These are phyloP conservation scores for Hiodon tergisus DNA, from an alignment of 2,113 vertebrate genomes.

Conservation along the genomic window DNA sequence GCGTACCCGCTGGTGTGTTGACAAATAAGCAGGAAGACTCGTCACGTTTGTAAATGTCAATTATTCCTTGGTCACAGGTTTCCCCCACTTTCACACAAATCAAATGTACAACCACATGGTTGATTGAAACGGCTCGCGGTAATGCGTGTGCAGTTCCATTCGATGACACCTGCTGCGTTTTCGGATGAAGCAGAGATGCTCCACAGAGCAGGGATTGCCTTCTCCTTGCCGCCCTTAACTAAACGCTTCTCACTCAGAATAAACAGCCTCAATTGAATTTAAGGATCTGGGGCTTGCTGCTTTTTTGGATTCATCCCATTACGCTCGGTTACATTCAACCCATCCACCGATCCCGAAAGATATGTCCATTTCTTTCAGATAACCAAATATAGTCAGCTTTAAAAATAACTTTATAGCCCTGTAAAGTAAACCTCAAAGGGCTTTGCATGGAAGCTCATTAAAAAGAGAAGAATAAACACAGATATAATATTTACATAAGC, in stretches of 20 bases:
- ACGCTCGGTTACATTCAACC: neutral
- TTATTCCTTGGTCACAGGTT: too few relatives aligned
- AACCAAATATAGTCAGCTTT: too few relatives aligned
- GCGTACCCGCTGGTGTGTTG: too few relatives aligned
- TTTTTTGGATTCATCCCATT: neutral
- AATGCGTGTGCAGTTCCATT: neutral
- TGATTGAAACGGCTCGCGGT: neutral
- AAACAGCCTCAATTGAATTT: conserved; percentile 1
- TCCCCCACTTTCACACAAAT: neutral
- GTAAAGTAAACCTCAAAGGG: too few relatives aligned
- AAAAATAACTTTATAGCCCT: too few relatives aligned
- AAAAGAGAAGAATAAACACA: too few relatives aligned
- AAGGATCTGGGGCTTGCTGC: neutral
- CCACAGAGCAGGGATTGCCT: too few relatives aligned
- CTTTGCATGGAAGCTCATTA: too few relatives aligned
- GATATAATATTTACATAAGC: too few relatives aligned
- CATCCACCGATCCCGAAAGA: neutral
- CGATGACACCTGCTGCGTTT: neutral
- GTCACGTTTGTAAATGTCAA: too few relatives aligned
- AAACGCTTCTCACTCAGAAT: neutral
- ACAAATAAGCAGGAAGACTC: too few relatives aligned
- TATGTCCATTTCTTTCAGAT: neutral
- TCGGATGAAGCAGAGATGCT: neutral
- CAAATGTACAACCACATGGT: neutral
- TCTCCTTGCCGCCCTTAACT: neutral